Conservation (phyloP, 2,888 invertebrate genomes). For the Pocota personata region DNA sequence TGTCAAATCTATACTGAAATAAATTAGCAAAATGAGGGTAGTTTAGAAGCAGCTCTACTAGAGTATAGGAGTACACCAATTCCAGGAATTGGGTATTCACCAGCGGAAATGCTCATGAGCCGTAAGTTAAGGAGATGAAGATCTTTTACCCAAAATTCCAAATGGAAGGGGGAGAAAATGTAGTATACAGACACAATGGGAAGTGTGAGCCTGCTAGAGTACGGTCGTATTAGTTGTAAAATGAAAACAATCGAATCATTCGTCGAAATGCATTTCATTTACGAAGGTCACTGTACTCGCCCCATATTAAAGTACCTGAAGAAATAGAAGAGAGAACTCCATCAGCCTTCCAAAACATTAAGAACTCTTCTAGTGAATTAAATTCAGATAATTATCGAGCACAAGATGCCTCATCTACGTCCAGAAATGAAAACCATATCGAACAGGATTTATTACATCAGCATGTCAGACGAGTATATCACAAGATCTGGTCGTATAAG, state of each 20-base stretch:
- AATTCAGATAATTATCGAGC: background rate
- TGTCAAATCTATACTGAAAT: slow-evolving; percentile 31
- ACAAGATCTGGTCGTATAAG: too few relatives aligned
- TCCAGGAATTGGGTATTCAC: slow-evolving; percentile 38
- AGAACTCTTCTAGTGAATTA: background rate
- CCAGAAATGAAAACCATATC: background rate
- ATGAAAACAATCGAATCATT: slow-evolving; percentile 33
- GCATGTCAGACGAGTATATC: too few relatives aligned
- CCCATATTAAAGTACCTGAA: background rate
- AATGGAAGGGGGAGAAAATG: slow-evolving; percentile 9
- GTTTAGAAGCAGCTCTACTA: slow-evolving; percentile 37
- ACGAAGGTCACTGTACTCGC: too few relatives aligned
- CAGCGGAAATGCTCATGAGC: slow-evolving; percentile 48
- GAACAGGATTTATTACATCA: background rate
- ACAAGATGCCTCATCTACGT: background rate
- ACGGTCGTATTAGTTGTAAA: slow-evolving; percentile 28
- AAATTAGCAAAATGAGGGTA: slow-evolving; percentile 14
- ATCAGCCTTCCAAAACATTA: background rate
- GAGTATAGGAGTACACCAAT: slow-evolving; percentile 45
- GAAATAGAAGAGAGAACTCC: background rate
- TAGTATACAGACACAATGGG: slow-evolving; percentile 15
- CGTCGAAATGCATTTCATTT: slow-evolving; percentile 30
- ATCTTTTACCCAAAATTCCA: slow-evolving; percentile 24
- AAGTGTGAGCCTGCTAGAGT: slow-evolving; percentile 36
- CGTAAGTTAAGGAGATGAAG: slow-evolving; percentile 36